A percentile compares a stretch with the other conserved stretches of the same genome.
Evolutionary conservation across 2,113 vertebrate genomes (phyloP).

Genomic region (Phrynosoma blainvillii): DNA sequence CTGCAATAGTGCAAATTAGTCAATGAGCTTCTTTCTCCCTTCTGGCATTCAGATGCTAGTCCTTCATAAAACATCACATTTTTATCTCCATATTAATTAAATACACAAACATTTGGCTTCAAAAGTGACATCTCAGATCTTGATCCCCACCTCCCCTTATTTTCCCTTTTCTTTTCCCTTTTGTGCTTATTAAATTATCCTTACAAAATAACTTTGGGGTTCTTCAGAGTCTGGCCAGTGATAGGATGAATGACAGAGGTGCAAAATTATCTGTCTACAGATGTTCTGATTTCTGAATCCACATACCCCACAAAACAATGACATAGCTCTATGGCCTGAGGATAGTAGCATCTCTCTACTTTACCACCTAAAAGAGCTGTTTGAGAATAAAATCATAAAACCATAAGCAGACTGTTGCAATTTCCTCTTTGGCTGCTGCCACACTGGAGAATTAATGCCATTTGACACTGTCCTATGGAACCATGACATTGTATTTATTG

Average conservation of each 20-base stretch:
- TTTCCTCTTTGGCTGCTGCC: no score
- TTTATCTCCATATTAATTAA: not conserved
- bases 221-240: no score
- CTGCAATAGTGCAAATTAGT: not conserved
- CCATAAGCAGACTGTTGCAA: no score
- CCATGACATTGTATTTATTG: no score
- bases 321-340: not conserved
- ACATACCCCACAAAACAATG: not conserved
- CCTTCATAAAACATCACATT: not conserved
- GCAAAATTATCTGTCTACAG: not conserved
- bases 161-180: not conserved
- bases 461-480: no score
- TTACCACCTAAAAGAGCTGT: not conserved
- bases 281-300: not conserved
- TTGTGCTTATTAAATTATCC: not conserved
- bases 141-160: not conserved
- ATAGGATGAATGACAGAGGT: no score
- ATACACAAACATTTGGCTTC: not conserved
- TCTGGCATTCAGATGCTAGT: constrained; percentile 1
- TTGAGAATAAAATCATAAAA: not conserved
- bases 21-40: not conserved
- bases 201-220: no score
- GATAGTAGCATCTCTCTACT: not conserved
- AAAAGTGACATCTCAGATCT: not conserved
- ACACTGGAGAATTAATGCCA: no score